Percentiles rank a stretch among this genome's conserved stretches.
phyloP scores from a whole-genome alignment of 2,888 invertebrate genomes.

The Sphaerophoria taeniata region DNA sequence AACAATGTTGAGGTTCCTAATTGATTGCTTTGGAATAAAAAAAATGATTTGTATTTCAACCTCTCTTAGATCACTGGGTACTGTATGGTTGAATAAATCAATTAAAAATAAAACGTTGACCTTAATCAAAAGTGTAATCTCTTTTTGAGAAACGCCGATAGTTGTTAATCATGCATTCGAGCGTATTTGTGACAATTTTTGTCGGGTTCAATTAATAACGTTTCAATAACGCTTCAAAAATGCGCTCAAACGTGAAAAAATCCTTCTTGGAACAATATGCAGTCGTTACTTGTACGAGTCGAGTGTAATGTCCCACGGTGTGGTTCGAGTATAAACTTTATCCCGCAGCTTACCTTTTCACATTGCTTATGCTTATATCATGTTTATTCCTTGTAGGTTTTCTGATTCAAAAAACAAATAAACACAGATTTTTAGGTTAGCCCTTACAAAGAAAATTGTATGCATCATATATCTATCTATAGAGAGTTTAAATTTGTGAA shows the following conservation, averaged over 20 bases:
- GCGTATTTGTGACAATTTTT: slow-evolving; percentile 48
- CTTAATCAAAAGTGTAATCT: neutral
- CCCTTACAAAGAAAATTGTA: neutral
- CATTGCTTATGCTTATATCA: too few species aligned
- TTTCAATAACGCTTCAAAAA: slow-evolving; percentile 50
- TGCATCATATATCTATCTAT: neutral
- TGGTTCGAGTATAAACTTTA: slow-evolving; percentile 26
- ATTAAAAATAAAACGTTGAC: too few species aligned
- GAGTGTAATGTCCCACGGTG: slow-evolving; percentile 36
- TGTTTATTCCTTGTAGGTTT: slow-evolving; percentile 7
- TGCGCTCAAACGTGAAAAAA: slow-evolving; percentile 48
- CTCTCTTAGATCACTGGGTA: too few species aligned
- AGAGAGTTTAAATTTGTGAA: slow-evolving; percentile 36
- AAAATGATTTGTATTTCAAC: too few species aligned
- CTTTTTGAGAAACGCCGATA: slow-evolving; percentile 1
- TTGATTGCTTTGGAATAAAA: too few species aligned
- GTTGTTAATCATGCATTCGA: slow-evolving; percentile 13
- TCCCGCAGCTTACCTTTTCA: slow-evolving; percentile 39
- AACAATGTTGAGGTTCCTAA: too few species aligned
- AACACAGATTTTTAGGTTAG: neutral
- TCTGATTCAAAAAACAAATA: slow-evolving; percentile 29
- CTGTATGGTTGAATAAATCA: too few species aligned
- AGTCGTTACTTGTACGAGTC: slow-evolving; percentile 34
- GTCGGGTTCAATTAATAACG: slow-evolving; percentile 59
- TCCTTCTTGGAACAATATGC: slow-evolving; percentile 32